Base-by-base conservation (phyloP, 1,140 invertebrate genomes). In the Pararge aegeria region DNA sequence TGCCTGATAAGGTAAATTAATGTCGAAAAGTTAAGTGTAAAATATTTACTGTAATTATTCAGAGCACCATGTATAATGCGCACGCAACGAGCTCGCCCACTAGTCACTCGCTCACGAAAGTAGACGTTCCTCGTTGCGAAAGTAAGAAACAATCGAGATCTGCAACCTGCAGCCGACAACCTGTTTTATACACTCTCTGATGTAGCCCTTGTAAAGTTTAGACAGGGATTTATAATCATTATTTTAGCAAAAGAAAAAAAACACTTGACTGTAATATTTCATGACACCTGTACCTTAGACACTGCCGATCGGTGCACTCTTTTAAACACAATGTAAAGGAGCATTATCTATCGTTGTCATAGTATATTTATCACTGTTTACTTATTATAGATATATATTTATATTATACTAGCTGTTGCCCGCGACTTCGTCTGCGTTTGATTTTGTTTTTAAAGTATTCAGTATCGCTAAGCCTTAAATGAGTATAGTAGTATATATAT, bases 121-220 rank as follows among this genome's bases (percentile, higher is more conserved):
- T 70, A 64, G 72, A 80, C 73, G 70, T 69, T 74, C 70, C 63
- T 59, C 50, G 67, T 83, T 83, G 73, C 73, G 77, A 74, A 83
- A 83, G 60, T 65, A 57, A 51, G 49, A 73, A 73, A 81, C 80
- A 80, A 83, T 80, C 71, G 75, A 70, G 62, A 73, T 66, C 58
- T 75, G 69, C 72, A 68, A 75, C 68, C 68, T 68, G 64, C 57
- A 60, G 54, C 46, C 46, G n/a, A 29, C 46, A 49, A 49, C 46
- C 46, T 49, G 46, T 49, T 49, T 24, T 15, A 12, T 20, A 16
- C 21, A 16, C 46, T 13, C 46, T 49, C 5, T n/a, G n/a, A n/a
- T n/a, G n/a, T 2, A 49, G 18, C 18, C 18, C 18, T 15, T n/a
- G n/a, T 1, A 49, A 24, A 9, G 3, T 49, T 13, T 49, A 49